phyloP scores from a whole-genome alignment of 2,888 invertebrate species.

The Drosophila prolongata region DNA sequence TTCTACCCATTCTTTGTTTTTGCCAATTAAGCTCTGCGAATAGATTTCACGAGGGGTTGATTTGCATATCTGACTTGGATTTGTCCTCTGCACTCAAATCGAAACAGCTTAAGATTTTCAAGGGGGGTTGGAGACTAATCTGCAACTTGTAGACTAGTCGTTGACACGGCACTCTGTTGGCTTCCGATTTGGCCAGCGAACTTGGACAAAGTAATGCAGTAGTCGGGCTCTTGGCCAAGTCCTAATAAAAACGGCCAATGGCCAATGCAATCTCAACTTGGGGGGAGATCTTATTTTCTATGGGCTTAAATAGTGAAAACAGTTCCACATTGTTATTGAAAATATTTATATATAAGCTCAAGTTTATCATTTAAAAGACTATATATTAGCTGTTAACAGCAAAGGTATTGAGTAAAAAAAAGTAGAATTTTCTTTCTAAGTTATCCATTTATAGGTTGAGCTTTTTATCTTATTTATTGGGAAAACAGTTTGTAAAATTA shows the following conservation, averaged over 20 bases:
- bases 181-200: slow-evolving; percentile 75
- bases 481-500: too few relatives aligned
- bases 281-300: too few relatives aligned
- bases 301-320: too few relatives aligned
- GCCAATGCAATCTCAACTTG: slow-evolving; percentile 21
- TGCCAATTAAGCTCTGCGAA: slow-evolving; percentile 78
- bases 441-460: too few relatives aligned
- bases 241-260: background rate
- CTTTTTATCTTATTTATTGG: too few relatives aligned
- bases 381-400: too few relatives aligned
- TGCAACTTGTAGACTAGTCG: slow-evolving; percentile 39
- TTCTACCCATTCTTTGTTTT: slow-evolving; percentile 22
- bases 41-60: slow-evolving; percentile 68
- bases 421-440: too few relatives aligned
- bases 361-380: too few relatives aligned
- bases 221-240: slow-evolving; percentile 1
- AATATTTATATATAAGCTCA: too few relatives aligned
- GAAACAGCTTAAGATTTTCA: slow-evolving; percentile 74
- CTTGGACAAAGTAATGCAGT: slow-evolving; percentile 41
- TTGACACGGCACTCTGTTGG: slow-evolving; percentile 63
- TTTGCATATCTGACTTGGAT: slow-evolving; percentile 80
- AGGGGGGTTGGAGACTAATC: slow-evolving; percentile 61
- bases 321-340: too few relatives aligned
- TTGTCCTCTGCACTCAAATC: slow-evolving; percentile 70
- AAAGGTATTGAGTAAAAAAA: too few relatives aligned